phyloP scores from a whole-genome alignment of 2,113 vertebrate species.

The Oreochromis aureus region DNA sequence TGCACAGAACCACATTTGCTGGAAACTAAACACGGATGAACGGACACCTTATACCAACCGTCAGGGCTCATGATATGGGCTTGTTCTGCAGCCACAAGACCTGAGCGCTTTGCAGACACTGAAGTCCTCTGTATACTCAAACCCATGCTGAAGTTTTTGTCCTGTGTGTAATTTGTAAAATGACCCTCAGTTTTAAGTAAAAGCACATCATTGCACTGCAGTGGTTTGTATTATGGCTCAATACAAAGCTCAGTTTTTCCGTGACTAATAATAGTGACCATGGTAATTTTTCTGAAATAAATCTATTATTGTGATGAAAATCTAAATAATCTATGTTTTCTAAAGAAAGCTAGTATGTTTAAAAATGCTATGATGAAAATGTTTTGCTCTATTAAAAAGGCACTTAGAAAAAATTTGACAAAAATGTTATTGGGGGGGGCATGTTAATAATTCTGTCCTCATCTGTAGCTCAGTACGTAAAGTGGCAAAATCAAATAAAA shows the following conservation, averaged over 20 bases:
- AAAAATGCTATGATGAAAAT: background rate
- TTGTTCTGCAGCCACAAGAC: background rate
- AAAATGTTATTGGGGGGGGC: background rate
- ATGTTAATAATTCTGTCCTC: background rate
- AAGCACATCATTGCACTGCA: background rate
- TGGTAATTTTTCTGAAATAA: background rate
- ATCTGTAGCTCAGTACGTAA: background rate
- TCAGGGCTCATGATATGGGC: background rate
- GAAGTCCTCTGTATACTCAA: background rate
- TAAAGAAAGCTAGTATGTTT: background rate
- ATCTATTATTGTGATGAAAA: background rate
- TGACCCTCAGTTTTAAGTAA: background rate
- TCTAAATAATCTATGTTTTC: background rate
- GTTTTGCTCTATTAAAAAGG: background rate
- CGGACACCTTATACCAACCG: background rate
- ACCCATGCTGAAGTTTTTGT: background rate
- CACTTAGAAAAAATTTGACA: background rate
- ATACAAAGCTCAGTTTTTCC: background rate
- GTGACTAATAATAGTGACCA: accelerated
- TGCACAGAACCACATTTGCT: background rate
- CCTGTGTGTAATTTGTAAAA: background rate
- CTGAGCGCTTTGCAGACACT: background rate
- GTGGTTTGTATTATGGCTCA: accelerated
- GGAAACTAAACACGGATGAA: background rate
- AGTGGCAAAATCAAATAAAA: background rate